A percentile compares a stretch with the other conserved stretches of the same genome.
These are phyloP conservation scores for Petroica traversi DNA, from an alignment of 2,113 vertebrate species.

Conservation along the genomic window DNA sequence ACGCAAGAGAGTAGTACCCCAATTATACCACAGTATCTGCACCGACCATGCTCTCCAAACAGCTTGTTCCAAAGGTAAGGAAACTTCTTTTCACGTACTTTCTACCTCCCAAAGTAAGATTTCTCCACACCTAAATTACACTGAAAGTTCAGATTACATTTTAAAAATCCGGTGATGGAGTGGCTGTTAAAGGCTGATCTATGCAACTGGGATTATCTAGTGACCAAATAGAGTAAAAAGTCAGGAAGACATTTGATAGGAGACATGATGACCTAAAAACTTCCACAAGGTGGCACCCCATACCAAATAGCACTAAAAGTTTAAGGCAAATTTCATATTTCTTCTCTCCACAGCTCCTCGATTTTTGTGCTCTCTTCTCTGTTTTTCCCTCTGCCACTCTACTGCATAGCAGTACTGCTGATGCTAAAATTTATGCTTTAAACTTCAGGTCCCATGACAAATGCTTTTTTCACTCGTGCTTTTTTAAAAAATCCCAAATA, in stretches of 20 bases:
- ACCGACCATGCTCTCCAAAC: fast-evolving
- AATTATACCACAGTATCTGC: background rate
- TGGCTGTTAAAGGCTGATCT: background rate
- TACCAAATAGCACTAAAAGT: background rate
- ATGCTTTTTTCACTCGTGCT: background rate
- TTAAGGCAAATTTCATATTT: background rate
- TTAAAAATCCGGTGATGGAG: background rate
- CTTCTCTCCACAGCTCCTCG: background rate
- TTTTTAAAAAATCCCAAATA: background rate
- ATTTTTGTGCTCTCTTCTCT: conserved; percentile 9
- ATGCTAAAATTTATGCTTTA: conserved; percentile 9
- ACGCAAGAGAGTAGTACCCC: background rate
- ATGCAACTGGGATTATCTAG: background rate
- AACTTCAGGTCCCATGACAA: background rate
- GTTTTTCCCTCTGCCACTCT: conserved; percentile 10
- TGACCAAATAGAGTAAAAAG: background rate
- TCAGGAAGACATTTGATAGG: background rate
- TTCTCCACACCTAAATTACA: background rate
- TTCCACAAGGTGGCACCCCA: conserved; percentile 58
- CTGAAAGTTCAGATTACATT: background rate
- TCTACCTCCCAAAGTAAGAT: background rate
- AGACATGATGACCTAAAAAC: background rate
- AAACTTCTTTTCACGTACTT: background rate
- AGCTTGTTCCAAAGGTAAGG: background rate
- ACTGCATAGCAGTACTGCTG: background rate